phyloP scores from a whole-genome alignment of 2,113 vertebrate genomes.

The Perca flavescens region DNA sequence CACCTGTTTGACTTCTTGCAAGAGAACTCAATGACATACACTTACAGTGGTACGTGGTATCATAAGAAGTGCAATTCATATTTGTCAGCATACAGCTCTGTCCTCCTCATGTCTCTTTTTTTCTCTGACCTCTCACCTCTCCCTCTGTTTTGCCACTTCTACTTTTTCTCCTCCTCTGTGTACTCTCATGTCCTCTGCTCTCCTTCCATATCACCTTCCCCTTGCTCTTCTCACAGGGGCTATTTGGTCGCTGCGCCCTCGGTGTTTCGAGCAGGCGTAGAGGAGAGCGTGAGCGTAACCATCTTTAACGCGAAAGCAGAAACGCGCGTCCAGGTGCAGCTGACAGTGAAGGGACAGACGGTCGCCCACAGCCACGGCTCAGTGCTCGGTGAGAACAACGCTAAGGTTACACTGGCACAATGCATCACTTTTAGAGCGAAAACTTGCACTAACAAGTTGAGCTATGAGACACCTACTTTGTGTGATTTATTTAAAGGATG shows the following conservation, averaged over 20 bases:
- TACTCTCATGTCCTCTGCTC: not conserved
- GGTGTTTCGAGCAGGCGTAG: conserved; percentile 89
- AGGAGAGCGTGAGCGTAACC: conserved; percentile 91
- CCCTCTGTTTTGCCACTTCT: not conserved
- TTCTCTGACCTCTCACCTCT: conserved; percentile 18
- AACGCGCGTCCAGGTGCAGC: conserved; percentile 90
- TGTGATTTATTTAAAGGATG: conserved; percentile 31
- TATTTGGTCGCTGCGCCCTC: conserved; percentile 92
- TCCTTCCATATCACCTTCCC: not conserved
- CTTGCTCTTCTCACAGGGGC: conserved; percentile 81
- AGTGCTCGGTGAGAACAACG: conserved; percentile 85
- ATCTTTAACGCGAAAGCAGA: conserved; percentile 89
- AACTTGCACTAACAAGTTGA: conserved; percentile 32
- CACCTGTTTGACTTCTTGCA: conserved; percentile 5
- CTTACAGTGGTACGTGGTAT: not conserved
- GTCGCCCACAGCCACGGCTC: conserved; percentile 86
- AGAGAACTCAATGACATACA: not conserved
- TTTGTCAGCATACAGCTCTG: not conserved
- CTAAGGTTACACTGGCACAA: conserved; percentile 39
- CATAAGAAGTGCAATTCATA: not conserved
- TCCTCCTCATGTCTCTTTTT: not conserved
- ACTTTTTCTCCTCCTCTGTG: not conserved
- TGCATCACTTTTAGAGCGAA: not conserved
- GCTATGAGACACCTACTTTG: conserved; percentile 3
- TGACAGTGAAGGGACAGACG: conserved; percentile 89